Base-by-base conservation (phyloP, 2,888 invertebrate species). In the Coronaproctus castanopsis region DNA sequence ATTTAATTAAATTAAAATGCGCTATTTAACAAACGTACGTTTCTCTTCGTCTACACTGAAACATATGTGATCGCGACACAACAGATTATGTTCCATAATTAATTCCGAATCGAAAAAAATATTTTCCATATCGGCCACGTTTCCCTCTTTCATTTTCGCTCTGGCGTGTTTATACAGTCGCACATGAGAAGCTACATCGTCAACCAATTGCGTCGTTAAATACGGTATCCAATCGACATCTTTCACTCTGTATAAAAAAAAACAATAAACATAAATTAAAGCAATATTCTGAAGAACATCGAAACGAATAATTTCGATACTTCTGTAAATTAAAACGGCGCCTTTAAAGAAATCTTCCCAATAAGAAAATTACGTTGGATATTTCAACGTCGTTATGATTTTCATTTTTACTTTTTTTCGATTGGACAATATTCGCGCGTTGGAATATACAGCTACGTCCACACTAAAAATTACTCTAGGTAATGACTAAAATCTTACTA, bases 191-290 rank as follows among this genome's bases (percentile, higher is more conserved):
- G 90, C 91, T 64, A 89, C 80, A 73, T 92, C 91, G 72, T 93
- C 92, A 1, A 93, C 89, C 62, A 92, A 77, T 63, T 82, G 78
- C 36, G 87, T 87, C 21, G 92, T 90, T 62, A 92, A 77, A 67
- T 87, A 85, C 49, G 87, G 84, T 66, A 89, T 84, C 88, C 92
- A 90, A 71, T 93, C 89, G 18, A 91, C 84, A 69, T 85, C 82
- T 76, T 89, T 89, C 54, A 87, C 73, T 65, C 78, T 59, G 52
- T 2, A 50, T 36, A 58, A 53, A 20, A 19, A 1, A 24, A 23
- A 3, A 54, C 8, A 54, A 18, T 8, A 23, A 10, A 3, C 24
- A 14, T n/a, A 14, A 21, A 53, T 53, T 19, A 19, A 53, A 55
- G 14, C 8, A 10, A 2, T 18, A 5, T 21, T 21, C 0, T 3